These are phyloP conservation scores for Trichacis sp. DNA, from an alignment of 2,888 invertebrate species.

Conservation along the genomic window DNA sequence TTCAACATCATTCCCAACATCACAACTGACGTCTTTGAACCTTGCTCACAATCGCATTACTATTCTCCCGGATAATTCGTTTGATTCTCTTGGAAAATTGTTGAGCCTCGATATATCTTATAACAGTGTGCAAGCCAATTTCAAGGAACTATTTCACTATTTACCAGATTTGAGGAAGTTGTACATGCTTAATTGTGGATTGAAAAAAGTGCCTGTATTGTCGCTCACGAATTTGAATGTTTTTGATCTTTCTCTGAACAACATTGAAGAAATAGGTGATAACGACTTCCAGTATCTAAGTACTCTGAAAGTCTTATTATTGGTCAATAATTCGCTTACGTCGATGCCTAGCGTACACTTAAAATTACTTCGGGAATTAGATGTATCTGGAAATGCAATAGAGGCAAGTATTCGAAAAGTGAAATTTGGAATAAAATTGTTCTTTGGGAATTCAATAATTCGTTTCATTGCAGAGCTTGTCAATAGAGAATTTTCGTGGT, in stretches of 20 bases:
- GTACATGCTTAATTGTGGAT: slow-evolving; percentile 81
- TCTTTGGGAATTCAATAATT: not conserved
- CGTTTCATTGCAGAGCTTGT: slow-evolving; percentile 72
- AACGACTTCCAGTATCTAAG: slow-evolving; percentile 80
- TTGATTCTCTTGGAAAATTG: slow-evolving; percentile 83
- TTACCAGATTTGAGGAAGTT: slow-evolving; percentile 84
- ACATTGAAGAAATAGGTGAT: slow-evolving; percentile 75
- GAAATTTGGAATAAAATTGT: too few relatives aligned
- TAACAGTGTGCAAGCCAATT: slow-evolving; percentile 81
- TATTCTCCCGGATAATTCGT: slow-evolving; percentile 89
- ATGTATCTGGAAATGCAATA: slow-evolving; percentile 86
- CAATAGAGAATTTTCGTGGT: slow-evolving; percentile 79
- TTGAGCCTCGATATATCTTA: slow-evolving; percentile 84
- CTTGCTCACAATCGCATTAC: slow-evolving; percentile 85
- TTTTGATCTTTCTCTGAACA: slow-evolving; percentile 85
- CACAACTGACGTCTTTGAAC: slow-evolving; percentile 82
- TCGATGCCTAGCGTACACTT: slow-evolving; percentile 81
- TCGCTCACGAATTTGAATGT: slow-evolving; percentile 82
- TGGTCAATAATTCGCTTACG: slow-evolving; percentile 82
- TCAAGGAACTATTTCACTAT: slow-evolving; percentile 89
- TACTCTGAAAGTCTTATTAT: slow-evolving; percentile 79
- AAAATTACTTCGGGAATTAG: slow-evolving; percentile 79
- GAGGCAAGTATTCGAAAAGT: slow-evolving; percentile 71
- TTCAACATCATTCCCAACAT: slow-evolving; percentile 87
- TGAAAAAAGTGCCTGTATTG: slow-evolving; percentile 81